Conservation (phyloP, 2,113 vertebrate genomes). For the Chaetodon trifascialis region DNA sequence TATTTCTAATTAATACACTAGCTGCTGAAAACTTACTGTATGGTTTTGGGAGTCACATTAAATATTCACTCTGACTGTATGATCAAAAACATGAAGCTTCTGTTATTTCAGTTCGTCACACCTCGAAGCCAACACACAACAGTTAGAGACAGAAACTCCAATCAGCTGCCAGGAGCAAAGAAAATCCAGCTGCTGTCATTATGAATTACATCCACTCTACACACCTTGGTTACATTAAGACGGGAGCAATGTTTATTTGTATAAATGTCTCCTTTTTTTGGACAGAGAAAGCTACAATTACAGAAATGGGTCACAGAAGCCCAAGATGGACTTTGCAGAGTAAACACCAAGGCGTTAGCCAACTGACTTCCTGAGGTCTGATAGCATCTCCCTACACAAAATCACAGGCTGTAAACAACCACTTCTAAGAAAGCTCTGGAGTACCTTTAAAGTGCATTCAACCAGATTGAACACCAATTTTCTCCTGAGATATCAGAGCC, state of each 20-base stretch:
- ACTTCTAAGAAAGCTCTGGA: slow-evolving; percentile 60
- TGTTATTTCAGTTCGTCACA: slow-evolving; percentile 20
- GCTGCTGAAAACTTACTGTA: background rate
- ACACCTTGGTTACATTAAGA: background rate
- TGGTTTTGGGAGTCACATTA: slow-evolving; percentile 17
- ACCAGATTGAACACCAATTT: slow-evolving; percentile 56
- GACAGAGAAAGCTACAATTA: slow-evolving; percentile 25
- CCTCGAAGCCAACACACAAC: background rate
- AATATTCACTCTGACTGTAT: background rate
- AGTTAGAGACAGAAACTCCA: background rate
- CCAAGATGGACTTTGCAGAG: slow-evolving; percentile 61
- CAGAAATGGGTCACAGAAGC: slow-evolving; percentile 67
- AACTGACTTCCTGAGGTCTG: slow-evolving; percentile 77
- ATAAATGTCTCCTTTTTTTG: slow-evolving; percentile 30
- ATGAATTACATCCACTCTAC: background rate
- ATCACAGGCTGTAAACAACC: slow-evolving; percentile 71
- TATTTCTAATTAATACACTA: background rate
- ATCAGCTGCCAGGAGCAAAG: background rate
- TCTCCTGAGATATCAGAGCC: slow-evolving; percentile 53
- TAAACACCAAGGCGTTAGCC: slow-evolving; percentile 83
- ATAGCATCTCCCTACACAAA: slow-evolving; percentile 78
- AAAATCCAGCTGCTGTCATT: background rate
- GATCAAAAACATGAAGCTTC: slow-evolving; percentile 13
- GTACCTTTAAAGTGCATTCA: slow-evolving; percentile 72
- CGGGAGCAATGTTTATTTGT: slow-evolving; percentile 22